Conservation (phyloP, 2,113 vertebrate species). For the Ptychochromis oligacanthus region DNA sequence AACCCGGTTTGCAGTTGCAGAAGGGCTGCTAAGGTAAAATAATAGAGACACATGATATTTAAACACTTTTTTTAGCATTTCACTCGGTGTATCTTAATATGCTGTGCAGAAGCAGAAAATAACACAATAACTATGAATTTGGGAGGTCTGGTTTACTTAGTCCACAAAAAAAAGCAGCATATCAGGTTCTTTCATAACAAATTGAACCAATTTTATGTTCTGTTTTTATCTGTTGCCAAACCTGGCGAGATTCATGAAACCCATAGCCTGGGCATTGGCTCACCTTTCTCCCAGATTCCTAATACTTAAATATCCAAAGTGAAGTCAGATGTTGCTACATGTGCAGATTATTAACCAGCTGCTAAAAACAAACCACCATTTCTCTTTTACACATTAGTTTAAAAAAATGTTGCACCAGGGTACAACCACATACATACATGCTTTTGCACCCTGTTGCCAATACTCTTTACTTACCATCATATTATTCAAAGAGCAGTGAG, state of each 20-base stretch:
- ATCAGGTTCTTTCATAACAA: too few species aligned
- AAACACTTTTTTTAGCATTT: not conserved
- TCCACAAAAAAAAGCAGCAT: too few species aligned
- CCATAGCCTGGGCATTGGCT: not conserved
- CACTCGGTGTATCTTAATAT: not conserved
- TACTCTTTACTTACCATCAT: not conserved
- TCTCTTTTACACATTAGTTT: not conserved
- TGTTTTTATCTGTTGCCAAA: not conserved
- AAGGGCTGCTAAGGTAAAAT: not conserved
- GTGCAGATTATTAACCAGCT: not conserved
- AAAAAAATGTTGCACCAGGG: too few species aligned
- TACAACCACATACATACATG: not conserved
- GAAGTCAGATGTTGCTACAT: not conserved
- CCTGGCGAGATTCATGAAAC: not conserved
- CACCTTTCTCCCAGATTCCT: not conserved
- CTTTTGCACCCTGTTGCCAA: not conserved
- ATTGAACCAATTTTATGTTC: not conserved
- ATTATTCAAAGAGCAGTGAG: not conserved
- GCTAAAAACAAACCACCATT: not conserved
- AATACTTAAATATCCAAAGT: not conserved
- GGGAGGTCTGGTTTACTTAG: too few species aligned
- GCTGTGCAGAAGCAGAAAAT: too few species aligned
- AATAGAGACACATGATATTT: not conserved
- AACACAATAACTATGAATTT: too few species aligned
- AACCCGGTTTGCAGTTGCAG: rapidly evolving